Conservation (phyloP, 2,113 vertebrate genomes). For the Sterna hirundo region DNA sequence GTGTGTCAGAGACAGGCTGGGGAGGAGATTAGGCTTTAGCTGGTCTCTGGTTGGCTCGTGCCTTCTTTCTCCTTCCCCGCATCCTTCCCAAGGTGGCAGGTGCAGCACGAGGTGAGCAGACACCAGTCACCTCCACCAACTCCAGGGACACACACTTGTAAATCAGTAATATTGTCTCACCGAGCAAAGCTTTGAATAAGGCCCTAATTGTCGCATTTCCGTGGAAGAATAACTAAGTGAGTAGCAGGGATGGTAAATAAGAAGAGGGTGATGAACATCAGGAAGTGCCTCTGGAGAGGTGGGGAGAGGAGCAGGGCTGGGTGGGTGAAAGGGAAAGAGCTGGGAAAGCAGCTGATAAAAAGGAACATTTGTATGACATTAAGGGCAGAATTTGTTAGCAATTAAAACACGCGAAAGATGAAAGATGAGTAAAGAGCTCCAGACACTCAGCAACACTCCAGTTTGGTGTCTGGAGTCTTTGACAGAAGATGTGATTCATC, state of each 20-base stretch:
- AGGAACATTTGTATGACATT: not conserved
- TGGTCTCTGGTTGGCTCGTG: not conserved
- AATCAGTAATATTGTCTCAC: slow-evolving; percentile 38
- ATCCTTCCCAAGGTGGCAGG: not conserved
- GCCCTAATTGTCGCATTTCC: slow-evolving; percentile 16
- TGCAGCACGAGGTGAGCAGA: not conserved
- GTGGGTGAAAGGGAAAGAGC: not conserved
- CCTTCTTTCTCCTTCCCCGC: not conserved
- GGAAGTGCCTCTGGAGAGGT: not conserved
- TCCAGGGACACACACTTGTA: not conserved
- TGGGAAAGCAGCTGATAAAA: not conserved
- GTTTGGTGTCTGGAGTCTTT: not conserved
- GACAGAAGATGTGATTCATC: slow-evolving; percentile 39
- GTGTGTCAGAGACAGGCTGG: not conserved
- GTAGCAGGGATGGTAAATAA: not conserved
- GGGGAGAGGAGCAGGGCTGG: not conserved
- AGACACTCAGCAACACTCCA: not conserved
- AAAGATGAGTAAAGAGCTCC: not conserved
- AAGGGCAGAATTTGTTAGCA: not conserved
- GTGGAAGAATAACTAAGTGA: not conserved
- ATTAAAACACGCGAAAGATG: not conserved
- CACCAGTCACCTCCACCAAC: not conserved
- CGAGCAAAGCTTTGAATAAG: not conserved
- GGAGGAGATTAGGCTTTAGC: not conserved
- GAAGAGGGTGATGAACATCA: not conserved